Percentiles rank a stretch among this genome's conserved stretches.
Evolutionary conservation across 2,797 vertebrate genomes (phyloP).

Genomic region (Knipowitschia caucasica): DNA sequence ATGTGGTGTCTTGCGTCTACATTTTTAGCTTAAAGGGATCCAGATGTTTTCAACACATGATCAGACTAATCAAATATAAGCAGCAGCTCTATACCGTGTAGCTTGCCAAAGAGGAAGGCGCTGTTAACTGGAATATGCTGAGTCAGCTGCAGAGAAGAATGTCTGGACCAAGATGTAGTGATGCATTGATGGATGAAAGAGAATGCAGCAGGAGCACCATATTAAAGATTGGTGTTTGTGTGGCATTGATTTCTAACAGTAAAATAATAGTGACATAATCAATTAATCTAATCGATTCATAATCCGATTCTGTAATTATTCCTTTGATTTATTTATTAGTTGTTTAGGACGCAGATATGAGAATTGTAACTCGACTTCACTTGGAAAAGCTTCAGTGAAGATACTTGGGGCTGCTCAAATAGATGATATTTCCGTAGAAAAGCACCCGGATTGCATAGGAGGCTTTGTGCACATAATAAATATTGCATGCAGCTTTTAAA

Average conservation of each 20-base stretch:
- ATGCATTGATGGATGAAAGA: constrained; percentile 14
- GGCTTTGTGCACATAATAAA: constrained; percentile 28
- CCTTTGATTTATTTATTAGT: no score
- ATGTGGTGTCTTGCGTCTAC: not conserved
- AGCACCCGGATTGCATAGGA: not conserved
- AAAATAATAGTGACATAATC: no score
- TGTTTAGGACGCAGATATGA: no score
- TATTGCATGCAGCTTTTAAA: constrained; percentile 38
- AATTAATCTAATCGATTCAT: no score
- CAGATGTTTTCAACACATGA: constrained; percentile 6
- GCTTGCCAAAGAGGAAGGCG: constrained; percentile 7
- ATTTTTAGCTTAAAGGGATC: not conserved
- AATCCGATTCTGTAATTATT: no score
- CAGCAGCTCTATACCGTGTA: not conserved
- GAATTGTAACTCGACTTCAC: no score
- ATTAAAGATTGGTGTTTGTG: no score
- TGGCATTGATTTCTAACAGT: no score
- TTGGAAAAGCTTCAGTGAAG: no score
- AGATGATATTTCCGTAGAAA: no score
- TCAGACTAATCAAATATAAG: constrained; percentile 15
- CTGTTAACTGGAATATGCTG: constrained; percentile 37
- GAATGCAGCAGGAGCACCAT: constrained; percentile 2
- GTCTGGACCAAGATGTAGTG: constrained; percentile 20
- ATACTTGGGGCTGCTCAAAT: no score
- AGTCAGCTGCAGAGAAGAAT: constrained; percentile 34